Base-by-base conservation (phyloP, 1,140 invertebrate species). In the Nasonia vitripennis region DNA sequence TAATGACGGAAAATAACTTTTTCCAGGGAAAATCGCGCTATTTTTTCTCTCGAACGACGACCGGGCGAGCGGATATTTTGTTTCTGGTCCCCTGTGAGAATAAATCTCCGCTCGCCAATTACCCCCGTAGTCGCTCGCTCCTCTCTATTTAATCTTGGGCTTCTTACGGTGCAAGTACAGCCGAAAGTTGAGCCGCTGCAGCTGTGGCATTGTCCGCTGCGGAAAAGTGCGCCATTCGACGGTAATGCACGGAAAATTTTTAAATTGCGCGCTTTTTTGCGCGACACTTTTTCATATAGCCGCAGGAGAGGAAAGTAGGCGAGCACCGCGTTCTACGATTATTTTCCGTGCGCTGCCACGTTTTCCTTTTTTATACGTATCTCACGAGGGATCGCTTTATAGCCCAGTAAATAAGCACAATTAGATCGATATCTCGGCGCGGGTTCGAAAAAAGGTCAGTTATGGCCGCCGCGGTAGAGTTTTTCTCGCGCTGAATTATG, bases 301-400 rank as follows among this genome's bases (percentile, higher is more conserved):
- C 51, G 51, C 51, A 0, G 23, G 48, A 45, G 51, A 75, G 55
- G 81, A 75, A 82, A 82, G 71, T 82, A 81, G 81, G 81, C 12
- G 31, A 75, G 23, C 20, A 20, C 31, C 7, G 41, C 55, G 20
- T 62, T 5, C 48, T 7, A 2, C 48, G 48, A 51, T 68, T 62
- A 41, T 68, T 12, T 45, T 41, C 34, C 17, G 3, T n/a, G n/a
- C 20, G 17, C 48, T 17, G 20, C 1, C 5, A 4, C 6, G 34
- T 37, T 37, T 80, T 2, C 68, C 68, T 68, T 70, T 27, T 70
- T 27, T 62, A 17, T 20, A 6, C 55, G 55, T 74, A 74, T 75
- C 31, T 74, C 10, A 2, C 31, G 31, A 31, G 27, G 79, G 48
- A 81, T 73, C 31, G 55, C 7, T 37, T 82, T 75, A n/a, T 75